Evolutionary conservation across 2,113 vertebrate species (phyloP), one percentile per base, ranked within the genome.

Genomic region (Toxotes jaculatrix): DNA sequence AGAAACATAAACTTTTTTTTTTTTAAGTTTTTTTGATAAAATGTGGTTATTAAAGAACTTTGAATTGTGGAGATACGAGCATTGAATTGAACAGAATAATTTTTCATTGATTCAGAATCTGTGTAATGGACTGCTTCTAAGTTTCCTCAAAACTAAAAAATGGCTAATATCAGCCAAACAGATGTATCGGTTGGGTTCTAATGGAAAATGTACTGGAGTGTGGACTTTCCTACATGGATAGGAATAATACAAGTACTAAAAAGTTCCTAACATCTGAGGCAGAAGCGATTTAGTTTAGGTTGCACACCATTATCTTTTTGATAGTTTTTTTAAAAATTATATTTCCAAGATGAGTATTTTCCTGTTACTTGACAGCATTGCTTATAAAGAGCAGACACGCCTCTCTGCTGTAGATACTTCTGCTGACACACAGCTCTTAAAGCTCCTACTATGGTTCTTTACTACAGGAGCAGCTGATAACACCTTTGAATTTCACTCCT

Each of bases 401-500:
- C 16, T 55, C 61, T 59, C 19, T 19, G 32, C 63, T 57, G n/a
- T 13, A 4, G 67, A 53, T 56, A 13, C 16, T 6, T 59, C 2
- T 53, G 49, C 62, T 84, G 51, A 69, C 27, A 65, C 23, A 57
- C 12, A 42, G 13, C 69, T 91, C 40, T 66, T 71, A 71, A 78
- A 72, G 66, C 59, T 80, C 40, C 19, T 23, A 17, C 56, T 40
- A 27, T 71, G 63, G 75, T 12, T 77, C 53, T 87, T 86, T 79
- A 31, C 53, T 61, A 36, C 83, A 47, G 73, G 65, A 80, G 51
- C 43, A 77, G 69, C 79, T 90, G 91, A 92, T 93, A 91, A 87
- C 68, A 76, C 78, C 47, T 76, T 62, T 73, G 57, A 65, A 78
- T 90, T 59, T 89, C 57, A 76, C 57, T 79, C 68, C 45, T 76